Base-by-base conservation (phyloP, 2,797 vertebrate genomes). In the Smutsia gigantea region DNA sequence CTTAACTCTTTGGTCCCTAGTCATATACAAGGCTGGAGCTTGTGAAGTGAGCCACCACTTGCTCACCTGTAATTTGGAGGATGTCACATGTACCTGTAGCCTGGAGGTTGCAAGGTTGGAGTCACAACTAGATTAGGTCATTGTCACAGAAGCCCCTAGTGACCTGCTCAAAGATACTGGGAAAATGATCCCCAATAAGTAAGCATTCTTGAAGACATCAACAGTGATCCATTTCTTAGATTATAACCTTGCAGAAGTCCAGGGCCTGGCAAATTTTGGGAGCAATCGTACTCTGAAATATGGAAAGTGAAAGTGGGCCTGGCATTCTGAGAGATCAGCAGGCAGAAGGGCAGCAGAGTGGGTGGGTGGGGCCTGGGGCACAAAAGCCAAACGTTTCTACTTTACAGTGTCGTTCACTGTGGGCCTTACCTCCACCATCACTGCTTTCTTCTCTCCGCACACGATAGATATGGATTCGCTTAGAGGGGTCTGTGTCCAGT, bases 181-280 rank as follows among this genome's bases (percentile, higher is more conserved):
- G 53, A 66, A 95, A 39, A 23, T 21, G 77, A 49, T 61, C 69
- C 27, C 51, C 66, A 55, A 11, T 39, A 42, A 78, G 42, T 34
- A 72, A 31, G 31, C 5, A 5, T 15, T 86, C n/a, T 18, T 68
- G 46, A 96, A 87, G 63, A 74, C 42, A 2, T 95, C 57, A 78
- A 21, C 15, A 46, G 42, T 66, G 34, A 71, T 9, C 55, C 5
- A 19, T 4, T 83, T 82, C 57, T 93, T 57, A 51, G 57, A 39
- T n/a, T 46, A 59, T 13, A 37, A 37, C 69, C 79, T 93, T 71
- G 31, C 21, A 49, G 55, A 79, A 93, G 64, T 53, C 55, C 69
- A 51, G 4, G 64, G 63, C 29, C 59, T 96, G 39, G 69, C 37
- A 66, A 66, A 87, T 86, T 97, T 83, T 69, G 51, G 89, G 63